phyloP scores from a whole-genome alignment of 2,113 vertebrate genomes.

The Myodes glareolus region DNA sequence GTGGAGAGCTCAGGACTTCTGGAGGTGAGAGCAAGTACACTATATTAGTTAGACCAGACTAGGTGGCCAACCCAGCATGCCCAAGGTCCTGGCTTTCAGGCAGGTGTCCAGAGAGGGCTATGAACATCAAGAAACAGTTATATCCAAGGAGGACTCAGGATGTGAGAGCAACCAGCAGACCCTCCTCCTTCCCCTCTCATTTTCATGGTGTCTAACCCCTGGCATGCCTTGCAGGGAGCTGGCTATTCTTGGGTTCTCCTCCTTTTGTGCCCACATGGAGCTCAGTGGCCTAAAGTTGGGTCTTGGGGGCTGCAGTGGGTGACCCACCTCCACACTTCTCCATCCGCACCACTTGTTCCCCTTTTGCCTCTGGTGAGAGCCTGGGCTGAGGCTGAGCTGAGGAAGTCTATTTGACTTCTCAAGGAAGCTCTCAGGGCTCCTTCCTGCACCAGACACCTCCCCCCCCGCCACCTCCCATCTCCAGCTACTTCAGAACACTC shows the following conservation, averaged over 20 bases:
- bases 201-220: not conserved
- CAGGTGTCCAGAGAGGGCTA: not conserved
- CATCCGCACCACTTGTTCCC: constrained; percentile 13
- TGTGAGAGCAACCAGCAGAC: not conserved
- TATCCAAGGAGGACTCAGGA: not conserved
- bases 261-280: not conserved
- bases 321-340: constrained; percentile 22
- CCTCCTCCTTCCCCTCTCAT: not conserved
- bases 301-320: not conserved
- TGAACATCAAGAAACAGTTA: not conserved
- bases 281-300: not conserved
- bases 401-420: constrained; percentile 33
- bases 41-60: not conserved
- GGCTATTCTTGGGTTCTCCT: not conserved
- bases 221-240: not conserved
- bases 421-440: not conserved
- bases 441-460: not conserved
- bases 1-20: not conserved
- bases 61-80: not conserved
- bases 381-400: not conserved
- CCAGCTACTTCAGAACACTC: not conserved
- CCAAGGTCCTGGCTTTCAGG: not conserved
- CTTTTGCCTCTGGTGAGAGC: constrained; percentile 7
- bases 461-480: not conserved
- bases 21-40: not conserved